Base-by-base conservation (phyloP, 1,140 invertebrate genomes). In the Magallana gigas region DNA sequence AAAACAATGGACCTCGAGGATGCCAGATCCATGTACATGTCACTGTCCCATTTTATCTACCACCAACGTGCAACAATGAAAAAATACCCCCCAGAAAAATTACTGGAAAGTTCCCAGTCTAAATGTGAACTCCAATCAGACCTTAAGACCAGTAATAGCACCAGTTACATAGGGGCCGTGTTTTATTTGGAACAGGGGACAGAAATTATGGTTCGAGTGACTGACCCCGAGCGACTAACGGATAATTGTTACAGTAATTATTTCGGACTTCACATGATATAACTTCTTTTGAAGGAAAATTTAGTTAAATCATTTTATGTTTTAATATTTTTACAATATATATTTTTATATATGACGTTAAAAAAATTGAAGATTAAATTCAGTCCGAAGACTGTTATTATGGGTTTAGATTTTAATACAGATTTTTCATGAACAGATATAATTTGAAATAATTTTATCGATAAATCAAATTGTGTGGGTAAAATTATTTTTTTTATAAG, bases 221-320 rank as follows among this genome's bases (percentile, higher is more conserved):
- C 84, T 18, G 12, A 85, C 57, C 64, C 64, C 18, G 84, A 85
- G 0, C 36, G 68, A 85, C 57, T 71, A 14, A 76, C 84, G 0
- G 57, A 76, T 3, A 76, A 62, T 14, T 57, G 29, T 57, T 71
- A 85, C 48, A 85, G 84, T 36, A 85, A 85, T 18, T 85, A 85
- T 59, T 85, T 85, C 14, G 84, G 84, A 6, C 64, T 85, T 7
- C 84, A 85, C 23, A 85, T 85, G 84, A 85, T 84, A 36, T 84
- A 84, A 36, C 36, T 23, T 23, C 23, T 23, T 23, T 23, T 23
- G 23, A 23, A 23, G 23, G 23, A 23, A 23, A 23, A 23, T 23
- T 23, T 23, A 23, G 23, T 23, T 23, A 23, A 23, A 23, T 23
- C 23, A 23, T 23, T 23, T 23, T 23, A 23, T 23, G 23, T 23